Base-by-base conservation (phyloP, 1,140 invertebrate genomes). In the Manduca sexta region DNA sequence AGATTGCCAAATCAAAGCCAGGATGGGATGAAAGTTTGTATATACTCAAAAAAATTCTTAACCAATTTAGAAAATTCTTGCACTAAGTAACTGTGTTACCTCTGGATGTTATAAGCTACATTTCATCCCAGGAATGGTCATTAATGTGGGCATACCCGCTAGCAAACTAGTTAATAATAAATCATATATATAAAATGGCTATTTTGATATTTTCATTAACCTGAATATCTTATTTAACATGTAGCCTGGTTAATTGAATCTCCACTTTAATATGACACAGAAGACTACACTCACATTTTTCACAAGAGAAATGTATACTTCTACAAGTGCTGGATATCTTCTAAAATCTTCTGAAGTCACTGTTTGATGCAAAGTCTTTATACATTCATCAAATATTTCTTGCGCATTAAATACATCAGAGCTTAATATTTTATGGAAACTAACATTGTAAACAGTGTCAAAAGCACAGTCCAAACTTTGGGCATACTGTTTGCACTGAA, bases 291-390 rank as follows among this genome's bases (percentile, higher is more conserved):
- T 30, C 60, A 74, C 78, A 57, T 65, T 56, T 40, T 64, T 60
- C 10, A 70, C 38, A 29, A 75, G 38, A 29, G 45, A 47, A 40
- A 56, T 69, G 49, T 76, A 82, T 3, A 78, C 73, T 47, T 76
- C 73, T 49, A 78, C 58, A 52, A 69, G 69, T 7, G 62, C 58
- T 42, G 78, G 78, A 59, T 76, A 74, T 26, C 61, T 70, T 43
- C 78, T 78, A 38, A 76, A 75, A 53, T 69, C 50, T 10, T 68
- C 53, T 26, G 55, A 45, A 43, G 70, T 69, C 35, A 79, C 45
- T 49, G 74, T 82, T 14, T 43, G 46, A 57, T 76, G 70, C 33
- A 79, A 35, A 2, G 63, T 53, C 30, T 72, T 64, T 15, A 79
- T 52, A 42, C 58, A 64, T 14, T 49, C 63, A 56, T 82, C 64